These are phyloP conservation scores for Asteroscopus sphinx DNA, from an alignment of 2,888 invertebrate species.

Conservation along the genomic window DNA sequence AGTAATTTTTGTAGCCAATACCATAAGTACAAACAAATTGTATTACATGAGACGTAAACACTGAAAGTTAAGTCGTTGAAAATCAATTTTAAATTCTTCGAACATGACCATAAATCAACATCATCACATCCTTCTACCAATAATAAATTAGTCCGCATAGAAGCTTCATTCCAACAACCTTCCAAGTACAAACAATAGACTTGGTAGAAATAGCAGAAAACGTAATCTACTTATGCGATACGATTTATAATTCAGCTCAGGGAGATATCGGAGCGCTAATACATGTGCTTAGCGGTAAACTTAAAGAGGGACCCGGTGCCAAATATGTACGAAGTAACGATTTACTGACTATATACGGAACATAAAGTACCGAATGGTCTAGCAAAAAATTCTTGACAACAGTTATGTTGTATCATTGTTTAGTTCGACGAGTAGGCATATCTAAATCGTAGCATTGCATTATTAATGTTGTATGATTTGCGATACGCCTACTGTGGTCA, in stretches of 20 bases:
- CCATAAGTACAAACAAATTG: no score
- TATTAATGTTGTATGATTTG: conserved; percentile 43
- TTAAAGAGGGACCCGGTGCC: conserved; percentile 82
- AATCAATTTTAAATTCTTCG: conserved; percentile 6
- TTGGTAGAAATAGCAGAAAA: conserved; percentile 61
- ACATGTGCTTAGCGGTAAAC: conserved; percentile 85
- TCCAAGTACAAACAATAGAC: conserved; percentile 50
- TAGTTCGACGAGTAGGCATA: conserved; percentile 58
- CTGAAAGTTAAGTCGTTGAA: not conserved
- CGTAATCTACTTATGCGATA: conserved; percentile 59
- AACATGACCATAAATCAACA: conserved; percentile 2
- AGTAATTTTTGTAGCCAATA: no score
- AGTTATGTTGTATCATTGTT: conserved; percentile 60
- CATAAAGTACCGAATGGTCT: conserved; percentile 78
- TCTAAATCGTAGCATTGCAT: conserved; percentile 48
- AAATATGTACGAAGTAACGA: conserved; percentile 84
- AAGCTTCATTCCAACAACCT: conserved; percentile 45
- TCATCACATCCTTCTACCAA: conserved; percentile 30
- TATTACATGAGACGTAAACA: not conserved
- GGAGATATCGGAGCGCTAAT: conserved; percentile 74
- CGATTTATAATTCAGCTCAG: conserved; percentile 75
- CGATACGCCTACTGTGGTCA: conserved; percentile 46
- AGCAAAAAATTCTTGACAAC: conserved; percentile 54
- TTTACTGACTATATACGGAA: conserved; percentile 81
- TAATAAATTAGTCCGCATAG: conserved; percentile 45